These are phyloP conservation scores for Synaphobranchus kaupii DNA, from an alignment of 2,797 vertebrate genomes.

Conservation along the genomic window DNA sequence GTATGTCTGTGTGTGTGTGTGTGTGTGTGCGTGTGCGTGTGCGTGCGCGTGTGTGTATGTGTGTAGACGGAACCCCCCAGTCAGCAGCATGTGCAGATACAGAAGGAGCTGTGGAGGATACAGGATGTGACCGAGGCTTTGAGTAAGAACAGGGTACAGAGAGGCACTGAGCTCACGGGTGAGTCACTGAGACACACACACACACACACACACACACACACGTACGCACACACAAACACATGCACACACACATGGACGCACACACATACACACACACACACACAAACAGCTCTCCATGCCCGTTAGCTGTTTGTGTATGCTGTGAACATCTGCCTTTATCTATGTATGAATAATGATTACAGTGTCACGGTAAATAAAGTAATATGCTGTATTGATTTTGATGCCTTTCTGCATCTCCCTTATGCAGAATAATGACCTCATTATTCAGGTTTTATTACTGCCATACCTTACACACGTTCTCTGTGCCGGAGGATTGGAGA, in stretches of 20 bases:
- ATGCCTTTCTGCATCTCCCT: background rate
- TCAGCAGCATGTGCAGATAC: constrained; percentile 90
- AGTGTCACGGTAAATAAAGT: background rate
- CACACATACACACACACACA: background rate
- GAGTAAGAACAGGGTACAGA: constrained; percentile 86
- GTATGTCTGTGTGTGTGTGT: background rate
- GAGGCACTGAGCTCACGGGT: constrained; percentile 72
- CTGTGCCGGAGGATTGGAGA: background rate
- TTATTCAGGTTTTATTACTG: background rate
- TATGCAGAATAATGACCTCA: background rate
- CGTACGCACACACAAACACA: background rate
- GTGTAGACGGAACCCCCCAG: constrained; percentile 85
- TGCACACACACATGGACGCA: background rate
- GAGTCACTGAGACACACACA: constrained; percentile 26
- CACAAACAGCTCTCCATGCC: background rate
- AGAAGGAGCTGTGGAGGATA: constrained; percentile 97
- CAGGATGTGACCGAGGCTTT: constrained; percentile 97
- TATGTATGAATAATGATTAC: background rate
- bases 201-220: background rate
- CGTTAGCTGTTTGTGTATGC: background rate
- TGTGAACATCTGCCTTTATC: background rate
- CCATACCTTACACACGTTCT: background rate
- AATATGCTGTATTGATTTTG: background rate
- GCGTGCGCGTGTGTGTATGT: background rate
- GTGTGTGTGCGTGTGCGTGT: background rate